A percentile compares a stretch with the other conserved stretches of the same genome.
These are phyloP conservation scores for Dynastes tityus DNA, from an alignment of 2,888 invertebrate genomes.

Conservation along the genomic window DNA sequence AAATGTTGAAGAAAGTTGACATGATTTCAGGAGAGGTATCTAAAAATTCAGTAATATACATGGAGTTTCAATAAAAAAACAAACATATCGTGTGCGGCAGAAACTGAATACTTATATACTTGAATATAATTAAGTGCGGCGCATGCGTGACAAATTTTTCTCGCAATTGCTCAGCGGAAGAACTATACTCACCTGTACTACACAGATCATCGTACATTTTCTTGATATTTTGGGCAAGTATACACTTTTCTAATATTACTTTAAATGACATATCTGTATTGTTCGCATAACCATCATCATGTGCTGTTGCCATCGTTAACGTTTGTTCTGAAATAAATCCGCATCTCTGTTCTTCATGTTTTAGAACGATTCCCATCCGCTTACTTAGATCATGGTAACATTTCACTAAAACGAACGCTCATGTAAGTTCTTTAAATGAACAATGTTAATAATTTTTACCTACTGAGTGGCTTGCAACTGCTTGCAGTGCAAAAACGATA, in stretches of 20 bases:
- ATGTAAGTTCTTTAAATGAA: conserved; percentile 30
- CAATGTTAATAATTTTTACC: conserved; percentile 68
- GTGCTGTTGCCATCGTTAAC: conserved; percentile 84
- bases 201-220: conserved; percentile 85
- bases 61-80: too few species aligned
- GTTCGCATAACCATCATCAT: conserved; percentile 75
- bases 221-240: conserved; percentile 88
- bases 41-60: too few species aligned
- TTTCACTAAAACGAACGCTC: conserved; percentile 76
- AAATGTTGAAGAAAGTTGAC: too few species aligned
- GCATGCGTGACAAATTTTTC: too few species aligned
- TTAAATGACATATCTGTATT: conserved; percentile 78
- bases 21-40: too few species aligned
- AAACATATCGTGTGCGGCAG: too few species aligned
- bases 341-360: conserved; percentile 92
- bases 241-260: conserved; percentile 86
- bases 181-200: conserved; percentile 71
- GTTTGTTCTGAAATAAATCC: conserved; percentile 92
- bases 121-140: too few species aligned
- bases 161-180: too few species aligned
- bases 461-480: conserved; percentile 92
- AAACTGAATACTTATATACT: too few species aligned
- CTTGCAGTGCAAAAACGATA: conserved; percentile 93
- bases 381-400: conserved; percentile 96
- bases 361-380: conserved; percentile 87